phyloP scores from a whole-genome alignment of 2,113 vertebrate species.

The Lepus timidus region DNA sequence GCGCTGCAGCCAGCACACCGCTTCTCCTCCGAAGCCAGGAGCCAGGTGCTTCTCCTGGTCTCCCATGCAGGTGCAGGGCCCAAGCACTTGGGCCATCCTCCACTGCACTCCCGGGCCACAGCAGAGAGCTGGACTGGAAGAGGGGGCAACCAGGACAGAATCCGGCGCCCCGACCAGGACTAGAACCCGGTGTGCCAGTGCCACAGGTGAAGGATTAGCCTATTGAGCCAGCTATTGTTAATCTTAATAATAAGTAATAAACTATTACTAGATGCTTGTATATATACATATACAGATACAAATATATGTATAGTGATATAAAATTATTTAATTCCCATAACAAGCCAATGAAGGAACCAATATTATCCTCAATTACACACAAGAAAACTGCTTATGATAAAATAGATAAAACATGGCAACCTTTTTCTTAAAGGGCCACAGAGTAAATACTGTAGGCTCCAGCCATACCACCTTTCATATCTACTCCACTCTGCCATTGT shows the following conservation, averaged over 20 bases:
- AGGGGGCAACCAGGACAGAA: too few relatives aligned
- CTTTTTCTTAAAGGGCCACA: not conserved
- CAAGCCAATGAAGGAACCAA: not conserved
- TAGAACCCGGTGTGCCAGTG: too few relatives aligned
- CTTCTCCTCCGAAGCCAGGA: too few relatives aligned
- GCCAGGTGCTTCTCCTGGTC: too few relatives aligned
- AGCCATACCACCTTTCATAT: not conserved
- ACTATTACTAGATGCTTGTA: not conserved
- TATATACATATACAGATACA: not conserved
- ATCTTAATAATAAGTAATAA: not conserved
- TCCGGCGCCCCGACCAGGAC: too few relatives aligned
- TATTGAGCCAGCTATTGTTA: not conserved
- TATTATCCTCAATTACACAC: not conserved
- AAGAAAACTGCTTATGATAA: not conserved
- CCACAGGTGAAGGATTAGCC: too few relatives aligned
- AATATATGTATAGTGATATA: not conserved
- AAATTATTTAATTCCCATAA: not conserved
- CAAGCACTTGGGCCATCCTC: too few relatives aligned
- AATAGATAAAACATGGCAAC: not conserved
- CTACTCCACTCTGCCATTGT: not conserved
- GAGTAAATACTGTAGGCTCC: not conserved
- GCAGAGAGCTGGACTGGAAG: too few relatives aligned
- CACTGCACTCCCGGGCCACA: too few relatives aligned
- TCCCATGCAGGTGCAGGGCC: too few relatives aligned
- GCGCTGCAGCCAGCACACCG: too few relatives aligned